Base-by-base conservation (phyloP, 1,140 invertebrate genomes). In the Melipona quadrifasciata region DNA sequence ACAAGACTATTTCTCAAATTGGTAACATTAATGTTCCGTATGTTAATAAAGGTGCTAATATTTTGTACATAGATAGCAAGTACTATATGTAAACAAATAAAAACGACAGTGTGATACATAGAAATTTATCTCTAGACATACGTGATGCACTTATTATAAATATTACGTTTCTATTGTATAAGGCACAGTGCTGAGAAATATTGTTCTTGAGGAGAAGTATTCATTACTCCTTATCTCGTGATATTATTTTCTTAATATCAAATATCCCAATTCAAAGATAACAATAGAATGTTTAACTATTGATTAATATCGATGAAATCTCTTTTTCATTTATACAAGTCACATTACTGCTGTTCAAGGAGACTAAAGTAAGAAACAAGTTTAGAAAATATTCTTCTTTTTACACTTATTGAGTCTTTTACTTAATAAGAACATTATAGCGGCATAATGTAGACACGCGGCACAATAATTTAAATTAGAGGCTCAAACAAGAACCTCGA, bases 371-470 rank as follows among this genome's bases (percentile, higher is more conserved):
- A n/a, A n/a, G n/a, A n/a, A 53, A 53, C 51, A 39, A 39, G 39
- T 53, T 14, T 16, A 53, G 14, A 53, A 53, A 14, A 3, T 14
- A 2, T 11, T 14, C 12, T 21, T 61, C 10, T 10, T 2, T 39
- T n/a, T n/a, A 12, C 11, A n/a, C 24, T 3, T 12, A 5, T 0
- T 24, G 21, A 5, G 1, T 21, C 58, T 61, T 0, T 61, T 4
- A 0, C 1, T 61, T n/a, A 3, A 5, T 4, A 14, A 12, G 11
- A 14, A 61, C 24, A n/a, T 0, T 24, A 11, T n/a, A 21, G 24
- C 11, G 4, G 11, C 1, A 11, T 11, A 12, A n/a, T 24, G 4
- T 4, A 61, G 11, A 61, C 12, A 58, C 0, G 57, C 57, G 11
- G 24, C 11, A 0, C 12, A n/a, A 61, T 24, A 24, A 61, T 14